Conservation (phyloP, 2,113 vertebrate species). For the Paramisgurnus dabryanus region DNA sequence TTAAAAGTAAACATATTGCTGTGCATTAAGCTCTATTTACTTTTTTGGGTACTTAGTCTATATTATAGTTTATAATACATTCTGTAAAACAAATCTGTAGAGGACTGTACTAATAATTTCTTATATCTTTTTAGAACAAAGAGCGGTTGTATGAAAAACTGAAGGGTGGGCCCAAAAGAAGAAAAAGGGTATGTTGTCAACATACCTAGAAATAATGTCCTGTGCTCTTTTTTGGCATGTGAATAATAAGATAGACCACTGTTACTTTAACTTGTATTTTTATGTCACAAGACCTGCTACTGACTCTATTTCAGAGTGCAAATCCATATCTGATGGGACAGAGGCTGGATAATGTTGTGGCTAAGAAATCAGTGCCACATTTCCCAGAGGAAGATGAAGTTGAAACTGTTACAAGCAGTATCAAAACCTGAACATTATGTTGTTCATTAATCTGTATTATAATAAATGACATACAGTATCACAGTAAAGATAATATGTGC, state of each 20-base stretch:
- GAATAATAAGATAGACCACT: neutral
- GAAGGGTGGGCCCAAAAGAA: slow-evolving; percentile 85
- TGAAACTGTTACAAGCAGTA: slow-evolving; percentile 59
- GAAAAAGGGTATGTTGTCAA: slow-evolving; percentile 83
- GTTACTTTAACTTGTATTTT: neutral
- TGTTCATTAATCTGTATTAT: slow-evolving; percentile 21
- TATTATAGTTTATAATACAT: neutral
- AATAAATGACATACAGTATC: neutral
- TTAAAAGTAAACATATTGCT: no score
- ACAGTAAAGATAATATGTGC: slow-evolving; percentile 16
- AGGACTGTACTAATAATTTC: slow-evolving; percentile 16
- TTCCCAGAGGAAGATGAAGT: slow-evolving; percentile 87
- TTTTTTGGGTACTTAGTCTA: neutral
- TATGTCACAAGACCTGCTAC: neutral
- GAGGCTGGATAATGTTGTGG: slow-evolving; percentile 92
- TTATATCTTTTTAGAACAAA: slow-evolving; percentile 81
- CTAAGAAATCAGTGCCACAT: slow-evolving; percentile 95
- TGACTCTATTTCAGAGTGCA: slow-evolving; percentile 73
- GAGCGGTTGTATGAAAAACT: slow-evolving; percentile 91
- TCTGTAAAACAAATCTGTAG: neutral
- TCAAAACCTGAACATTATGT: slow-evolving; percentile 57
- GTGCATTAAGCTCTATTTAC: no score
- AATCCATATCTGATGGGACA: slow-evolving; percentile 95
- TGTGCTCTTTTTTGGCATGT: neutral
- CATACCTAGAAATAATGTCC: slow-evolving; percentile 19